Conservation (phyloP, 1,140 invertebrate genomes). For the Saccostrea echinata region DNA sequence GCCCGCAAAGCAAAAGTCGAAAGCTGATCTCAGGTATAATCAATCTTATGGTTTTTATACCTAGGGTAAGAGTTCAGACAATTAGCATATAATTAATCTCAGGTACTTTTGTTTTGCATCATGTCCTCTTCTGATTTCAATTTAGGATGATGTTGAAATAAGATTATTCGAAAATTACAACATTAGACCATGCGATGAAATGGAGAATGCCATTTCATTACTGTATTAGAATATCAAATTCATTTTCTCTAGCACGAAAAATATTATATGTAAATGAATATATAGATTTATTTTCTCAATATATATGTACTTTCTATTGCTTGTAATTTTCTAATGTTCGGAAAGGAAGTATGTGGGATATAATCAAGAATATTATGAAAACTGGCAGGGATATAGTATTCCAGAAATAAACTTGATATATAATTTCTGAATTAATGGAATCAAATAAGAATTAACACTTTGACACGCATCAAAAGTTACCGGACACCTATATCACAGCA, state of each 20-base stretch:
- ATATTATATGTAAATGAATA: no score
- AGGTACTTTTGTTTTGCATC: not conserved
- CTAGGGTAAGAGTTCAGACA: not conserved
- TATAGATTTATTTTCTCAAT: not conserved
- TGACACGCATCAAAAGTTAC: constrained; percentile 27
- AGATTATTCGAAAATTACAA: not conserved
- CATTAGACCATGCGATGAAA: not conserved
- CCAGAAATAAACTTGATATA: constrained; percentile 13
- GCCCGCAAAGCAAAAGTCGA: constrained; percentile 20
- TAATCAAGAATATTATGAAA: not conserved
- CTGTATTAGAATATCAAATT: not conserved
- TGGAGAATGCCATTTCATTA: not conserved
- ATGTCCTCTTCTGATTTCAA: not conserved
- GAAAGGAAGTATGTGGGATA: not conserved
- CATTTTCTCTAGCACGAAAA: not conserved
- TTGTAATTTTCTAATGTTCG: not conserved
- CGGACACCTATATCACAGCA: constrained; percentile 24
- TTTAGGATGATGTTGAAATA: not conserved
- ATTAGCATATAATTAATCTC: constrained; percentile 23
- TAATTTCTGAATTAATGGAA: constrained; percentile 27
- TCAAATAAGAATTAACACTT: constrained; percentile 38
- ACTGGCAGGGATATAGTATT: constrained; percentile 1
- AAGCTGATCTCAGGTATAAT: constrained; percentile 19
- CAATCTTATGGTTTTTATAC: constrained; percentile 6
- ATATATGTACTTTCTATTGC: not conserved